Conservation (phyloP, 2,113 vertebrate species). For the Saccopteryx leptura region DNA sequence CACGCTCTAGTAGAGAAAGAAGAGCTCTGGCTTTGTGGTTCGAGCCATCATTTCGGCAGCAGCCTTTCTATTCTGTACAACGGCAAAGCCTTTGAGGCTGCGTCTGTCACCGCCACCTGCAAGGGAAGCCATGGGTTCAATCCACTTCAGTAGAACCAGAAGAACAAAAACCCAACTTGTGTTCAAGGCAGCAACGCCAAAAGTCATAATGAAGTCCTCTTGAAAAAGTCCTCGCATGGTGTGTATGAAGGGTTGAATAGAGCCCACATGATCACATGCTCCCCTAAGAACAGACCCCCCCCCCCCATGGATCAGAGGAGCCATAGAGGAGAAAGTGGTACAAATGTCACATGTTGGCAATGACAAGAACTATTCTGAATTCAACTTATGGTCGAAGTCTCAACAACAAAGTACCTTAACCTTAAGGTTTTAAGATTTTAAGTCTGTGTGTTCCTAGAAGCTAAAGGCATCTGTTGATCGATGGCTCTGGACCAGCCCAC, state of each 20-base stretch:
- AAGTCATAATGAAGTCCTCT: not conserved
- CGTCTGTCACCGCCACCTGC: not conserved
- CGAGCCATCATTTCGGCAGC: not conserved
- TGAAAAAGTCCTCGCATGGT: not conserved
- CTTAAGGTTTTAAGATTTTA: not conserved
- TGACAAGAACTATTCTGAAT: not conserved
- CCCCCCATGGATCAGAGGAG: not conserved
- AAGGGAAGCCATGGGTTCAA: not conserved
- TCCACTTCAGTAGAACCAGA: not conserved
- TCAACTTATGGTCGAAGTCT: not conserved
- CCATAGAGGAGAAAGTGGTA: not conserved
- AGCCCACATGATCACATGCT: not conserved
- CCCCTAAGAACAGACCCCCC: not conserved
- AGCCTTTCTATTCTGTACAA: not conserved
- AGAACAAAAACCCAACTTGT: not conserved
- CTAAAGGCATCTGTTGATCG: not conserved
- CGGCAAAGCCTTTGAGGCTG: not conserved
- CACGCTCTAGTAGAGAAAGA: not conserved
- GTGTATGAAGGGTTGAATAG: not conserved
- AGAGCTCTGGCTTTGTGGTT: not conserved
- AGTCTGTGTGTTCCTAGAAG: not conserved
- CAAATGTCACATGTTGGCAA: not conserved
- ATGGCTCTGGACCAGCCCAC: not conserved
- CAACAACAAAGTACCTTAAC: not conserved
- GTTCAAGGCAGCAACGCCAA: not conserved